Conservation (phyloP, 2,797 vertebrate species). For the Tragopan temminckii region DNA sequence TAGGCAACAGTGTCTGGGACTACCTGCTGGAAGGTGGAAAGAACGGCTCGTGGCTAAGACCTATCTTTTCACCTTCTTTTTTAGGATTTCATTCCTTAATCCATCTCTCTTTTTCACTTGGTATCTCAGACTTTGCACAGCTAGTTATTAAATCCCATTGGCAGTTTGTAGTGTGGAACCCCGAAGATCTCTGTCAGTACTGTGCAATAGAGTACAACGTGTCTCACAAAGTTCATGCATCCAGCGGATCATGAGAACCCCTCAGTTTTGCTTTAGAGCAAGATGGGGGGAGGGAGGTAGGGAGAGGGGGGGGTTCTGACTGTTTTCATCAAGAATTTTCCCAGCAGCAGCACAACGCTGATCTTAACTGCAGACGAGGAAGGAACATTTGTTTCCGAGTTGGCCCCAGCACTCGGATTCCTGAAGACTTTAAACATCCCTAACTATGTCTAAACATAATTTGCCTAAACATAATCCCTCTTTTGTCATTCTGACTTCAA, state of each 20-base stretch:
- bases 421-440: slow-evolving; percentile 24
- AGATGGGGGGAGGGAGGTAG: no score
- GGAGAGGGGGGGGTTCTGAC: background rate
- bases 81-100: background rate
- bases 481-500: background rate
- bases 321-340: background rate
- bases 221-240: background rate
- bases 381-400: background rate
- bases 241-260: rapidly evolving
- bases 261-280: background rate
- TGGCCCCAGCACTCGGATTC: background rate
- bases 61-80: background rate
- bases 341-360: background rate
- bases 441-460: slow-evolving; percentile 19
- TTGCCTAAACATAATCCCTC: slow-evolving; percentile 1
- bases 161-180: background rate
- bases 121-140: background rate
- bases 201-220: background rate
- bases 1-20: background rate
- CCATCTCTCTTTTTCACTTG: background rate
- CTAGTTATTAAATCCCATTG: background rate
- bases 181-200: background rate
- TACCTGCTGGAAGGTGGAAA: background rate
- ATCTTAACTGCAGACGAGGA: background rate
- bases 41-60: background rate